Evolutionary conservation across 2,113 vertebrate genomes (phyloP).

Genomic region (Cynopterus brachyotis): DNA sequence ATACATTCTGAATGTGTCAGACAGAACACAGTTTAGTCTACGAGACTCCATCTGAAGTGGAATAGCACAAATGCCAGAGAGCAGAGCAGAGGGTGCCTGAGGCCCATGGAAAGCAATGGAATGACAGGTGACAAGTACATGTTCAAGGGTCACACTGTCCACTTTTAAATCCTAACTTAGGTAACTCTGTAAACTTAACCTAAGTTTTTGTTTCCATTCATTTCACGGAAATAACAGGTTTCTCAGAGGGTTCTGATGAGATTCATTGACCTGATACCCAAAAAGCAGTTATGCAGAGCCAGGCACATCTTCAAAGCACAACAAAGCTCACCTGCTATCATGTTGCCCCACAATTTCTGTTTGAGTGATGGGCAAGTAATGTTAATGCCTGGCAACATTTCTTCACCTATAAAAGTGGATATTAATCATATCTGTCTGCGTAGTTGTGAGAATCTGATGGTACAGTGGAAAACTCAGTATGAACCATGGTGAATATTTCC

Average conservation of each 20-base stretch:
- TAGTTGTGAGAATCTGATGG: neutral
- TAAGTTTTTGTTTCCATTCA: neutral
- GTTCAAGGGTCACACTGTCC: neutral
- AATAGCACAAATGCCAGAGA: neutral
- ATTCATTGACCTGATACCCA: neutral
- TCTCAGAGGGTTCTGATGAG: neutral
- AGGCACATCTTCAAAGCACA: neutral
- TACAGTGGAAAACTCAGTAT: neutral
- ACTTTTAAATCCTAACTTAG: neutral
- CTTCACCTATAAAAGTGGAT: neutral
- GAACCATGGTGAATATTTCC: neutral
- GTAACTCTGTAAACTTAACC: neutral
- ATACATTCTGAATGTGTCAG: neutral
- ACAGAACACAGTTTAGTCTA: neutral
- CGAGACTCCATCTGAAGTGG: neutral
- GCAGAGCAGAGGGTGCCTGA: neutral
- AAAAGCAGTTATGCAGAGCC: neutral
- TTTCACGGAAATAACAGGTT: neutral
- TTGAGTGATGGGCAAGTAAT: neutral
- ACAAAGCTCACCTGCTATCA: neutral
- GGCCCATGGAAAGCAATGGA: neutral
- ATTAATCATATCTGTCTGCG: neutral
- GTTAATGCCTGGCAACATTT: slow-evolving; percentile 1
- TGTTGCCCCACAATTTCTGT: slow-evolving; percentile 7
- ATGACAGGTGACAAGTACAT: neutral